These are phyloP conservation scores for Cherax quadricarinatus DNA, from an alignment of 1,140 invertebrate genomes.

Conservation along the genomic window DNA sequence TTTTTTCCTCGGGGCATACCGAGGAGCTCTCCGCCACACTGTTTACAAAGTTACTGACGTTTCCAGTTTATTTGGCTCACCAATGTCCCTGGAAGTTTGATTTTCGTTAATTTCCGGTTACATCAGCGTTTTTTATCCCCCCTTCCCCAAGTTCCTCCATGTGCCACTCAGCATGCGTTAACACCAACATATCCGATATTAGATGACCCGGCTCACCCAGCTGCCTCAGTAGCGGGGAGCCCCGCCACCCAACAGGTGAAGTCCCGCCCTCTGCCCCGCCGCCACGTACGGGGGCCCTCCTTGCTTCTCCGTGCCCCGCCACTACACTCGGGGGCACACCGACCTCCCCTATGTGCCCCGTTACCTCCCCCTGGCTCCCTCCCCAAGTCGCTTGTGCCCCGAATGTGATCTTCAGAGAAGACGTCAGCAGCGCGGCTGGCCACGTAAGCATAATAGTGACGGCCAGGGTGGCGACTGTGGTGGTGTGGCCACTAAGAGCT, in stretches of 20 bases:
- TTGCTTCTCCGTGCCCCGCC: neutral
- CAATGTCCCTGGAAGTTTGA: conserved; percentile 25
- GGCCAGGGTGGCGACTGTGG: conserved; percentile 44
- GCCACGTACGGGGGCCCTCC: neutral
- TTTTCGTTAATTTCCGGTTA: conserved; percentile 40
- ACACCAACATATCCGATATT: conserved; percentile 14
- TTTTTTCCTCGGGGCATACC: conserved; percentile 18
- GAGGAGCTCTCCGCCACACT: neutral
- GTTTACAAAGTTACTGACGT: conserved; percentile 10
- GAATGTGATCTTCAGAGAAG: conserved; percentile 49
- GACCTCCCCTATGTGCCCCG: neutral
- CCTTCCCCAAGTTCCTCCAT: conserved; percentile 52
- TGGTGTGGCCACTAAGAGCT: conserved; percentile 29
- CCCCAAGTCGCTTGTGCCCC: conserved; percentile 32
- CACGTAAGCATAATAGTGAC: conserved; percentile 42
- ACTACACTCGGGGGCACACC: neutral
- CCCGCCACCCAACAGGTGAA: neutral
- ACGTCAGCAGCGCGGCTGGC: conserved; percentile 33
- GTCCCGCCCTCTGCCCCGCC: neutral
- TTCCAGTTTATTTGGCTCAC: conserved; percentile 6
- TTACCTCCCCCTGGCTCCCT: neutral
- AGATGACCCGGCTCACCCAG: conserved; percentile 22
- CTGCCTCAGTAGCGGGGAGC: neutral
- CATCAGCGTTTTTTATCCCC: conserved; percentile 19
- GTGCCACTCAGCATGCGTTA: conserved; percentile 42